Conservation (phyloP, 1,140 invertebrate genomes). For the Danaus melanippus region DNA sequence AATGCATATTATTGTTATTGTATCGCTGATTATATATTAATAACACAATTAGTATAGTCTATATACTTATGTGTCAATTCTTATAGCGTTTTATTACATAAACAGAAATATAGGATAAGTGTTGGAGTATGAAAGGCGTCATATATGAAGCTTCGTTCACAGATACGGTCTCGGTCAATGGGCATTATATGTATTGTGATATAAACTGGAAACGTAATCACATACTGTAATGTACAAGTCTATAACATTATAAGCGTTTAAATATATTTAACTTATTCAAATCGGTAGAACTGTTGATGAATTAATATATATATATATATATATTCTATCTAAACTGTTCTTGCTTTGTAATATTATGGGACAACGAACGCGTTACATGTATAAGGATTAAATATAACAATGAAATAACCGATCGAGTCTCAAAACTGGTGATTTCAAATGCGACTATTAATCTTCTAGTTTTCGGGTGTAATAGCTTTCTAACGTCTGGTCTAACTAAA, state of each 20-base stretch:
- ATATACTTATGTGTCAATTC: conserved; percentile 75
- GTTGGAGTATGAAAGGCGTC: conserved; percentile 59
- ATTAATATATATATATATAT: conserved; percentile 15
- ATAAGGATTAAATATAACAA: conserved; percentile 23
- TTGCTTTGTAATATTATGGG: conserved; percentile 47
- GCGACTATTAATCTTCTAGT: too few relatives aligned
- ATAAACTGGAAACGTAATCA: too few relatives aligned
- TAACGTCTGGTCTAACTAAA: too few relatives aligned
- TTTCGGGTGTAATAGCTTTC: too few relatives aligned
- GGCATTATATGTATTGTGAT: too few relatives aligned
- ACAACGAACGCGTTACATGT: conserved; percentile 58
- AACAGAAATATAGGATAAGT: conserved; percentile 68
- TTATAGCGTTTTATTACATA: conserved; percentile 71
- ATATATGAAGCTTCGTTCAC: conserved; percentile 47
- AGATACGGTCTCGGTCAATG: conserved; percentile 22
- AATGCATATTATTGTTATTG: conserved; percentile 62
- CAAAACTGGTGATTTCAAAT: too few relatives aligned
- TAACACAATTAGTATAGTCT: conserved; percentile 73
- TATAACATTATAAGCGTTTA: conserved; percentile 7
- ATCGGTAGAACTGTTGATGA: conserved; percentile 28
- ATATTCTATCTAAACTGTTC: conserved; percentile 23
- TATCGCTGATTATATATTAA: conserved; percentile 68
- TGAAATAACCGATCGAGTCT: too few relatives aligned
- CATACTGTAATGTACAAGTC: too few relatives aligned
- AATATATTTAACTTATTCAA: conserved; percentile 26